A percentile compares a stretch with the other conserved stretches of the same genome.
Conservation (phyloP, 2,113 vertebrate species). For the Catagonus wagneri region DNA sequence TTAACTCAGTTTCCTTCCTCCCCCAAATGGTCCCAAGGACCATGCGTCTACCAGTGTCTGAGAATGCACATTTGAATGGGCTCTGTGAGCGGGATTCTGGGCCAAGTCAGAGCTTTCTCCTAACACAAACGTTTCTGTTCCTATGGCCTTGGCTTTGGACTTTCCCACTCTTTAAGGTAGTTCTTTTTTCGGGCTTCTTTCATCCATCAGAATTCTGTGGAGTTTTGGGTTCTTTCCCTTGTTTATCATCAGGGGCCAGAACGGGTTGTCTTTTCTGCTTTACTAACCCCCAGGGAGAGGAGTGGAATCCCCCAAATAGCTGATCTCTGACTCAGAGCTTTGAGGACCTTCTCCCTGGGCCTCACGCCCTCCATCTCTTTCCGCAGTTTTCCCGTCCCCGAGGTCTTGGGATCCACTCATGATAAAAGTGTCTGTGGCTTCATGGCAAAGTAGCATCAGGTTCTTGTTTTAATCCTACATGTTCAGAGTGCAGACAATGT, state of each 20-base stretch:
- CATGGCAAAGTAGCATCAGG: neutral
- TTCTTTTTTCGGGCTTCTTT: slow-evolving; percentile 48
- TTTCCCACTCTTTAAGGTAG: neutral
- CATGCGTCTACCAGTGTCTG: neutral
- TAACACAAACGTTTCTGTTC: neutral
- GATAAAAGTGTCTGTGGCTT: neutral
- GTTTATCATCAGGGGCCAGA: slow-evolving; percentile 74
- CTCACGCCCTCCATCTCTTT: neutral
- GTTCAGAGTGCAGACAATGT: neutral
- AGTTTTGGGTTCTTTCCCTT: slow-evolving; percentile 79
- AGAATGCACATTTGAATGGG: neutral
- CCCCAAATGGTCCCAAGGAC: neutral
- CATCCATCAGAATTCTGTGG: slow-evolving; percentile 58
- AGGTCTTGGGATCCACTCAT: neutral
- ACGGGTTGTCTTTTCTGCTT: slow-evolving; percentile 70
- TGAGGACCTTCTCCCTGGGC: neutral
- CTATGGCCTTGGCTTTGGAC: slow-evolving; percentile 47
- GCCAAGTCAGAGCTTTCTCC: neutral
- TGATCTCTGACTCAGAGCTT: slow-evolving; percentile 75
- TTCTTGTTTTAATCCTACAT: neutral
- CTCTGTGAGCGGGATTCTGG: neutral
- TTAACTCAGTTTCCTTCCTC: slow-evolving; percentile 23
- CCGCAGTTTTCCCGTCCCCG: neutral
- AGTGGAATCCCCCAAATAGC: slow-evolving; percentile 81
- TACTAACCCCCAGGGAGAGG: slow-evolving; percentile 44